phyloP scores from a whole-genome alignment of 1,140 invertebrate species.

The Euwallacea fornicatus region DNA sequence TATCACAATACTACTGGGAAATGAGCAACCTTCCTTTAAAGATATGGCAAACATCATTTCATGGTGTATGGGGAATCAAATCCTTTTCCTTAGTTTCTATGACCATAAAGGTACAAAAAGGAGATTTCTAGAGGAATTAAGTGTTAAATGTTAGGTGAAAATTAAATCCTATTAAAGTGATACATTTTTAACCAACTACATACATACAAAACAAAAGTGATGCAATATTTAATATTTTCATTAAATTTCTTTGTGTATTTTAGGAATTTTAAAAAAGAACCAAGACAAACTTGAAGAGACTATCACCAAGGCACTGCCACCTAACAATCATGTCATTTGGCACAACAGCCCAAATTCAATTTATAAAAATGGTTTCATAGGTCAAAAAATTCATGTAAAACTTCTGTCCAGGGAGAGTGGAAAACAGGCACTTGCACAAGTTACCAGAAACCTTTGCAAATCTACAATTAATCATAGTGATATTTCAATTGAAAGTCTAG shows the following conservation, averaged over 20 bases:
- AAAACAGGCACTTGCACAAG: constrained; percentile 57
- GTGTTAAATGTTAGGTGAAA: too few relatives aligned
- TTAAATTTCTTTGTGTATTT: constrained; percentile 26
- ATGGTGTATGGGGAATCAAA: constrained; percentile 65
- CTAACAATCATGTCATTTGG: constrained; percentile 61
- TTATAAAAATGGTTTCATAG: constrained; percentile 60
- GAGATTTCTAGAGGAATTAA: too few relatives aligned
- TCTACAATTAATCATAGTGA: constrained; percentile 50
- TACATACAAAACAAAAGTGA: neutral
- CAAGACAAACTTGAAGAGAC: constrained; percentile 59
- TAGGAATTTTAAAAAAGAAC: constrained; percentile 61
- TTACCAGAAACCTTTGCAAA: constrained; percentile 52
- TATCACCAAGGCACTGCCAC: constrained; percentile 56
- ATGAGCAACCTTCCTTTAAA: constrained; percentile 54
- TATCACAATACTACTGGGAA: constrained; percentile 58
- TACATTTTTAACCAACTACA: too few relatives aligned
- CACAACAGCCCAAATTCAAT: constrained; percentile 55
- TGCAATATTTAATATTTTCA: constrained; percentile 3
- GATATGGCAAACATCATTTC: constrained; percentile 63
- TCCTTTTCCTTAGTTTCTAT: constrained; percentile 69
- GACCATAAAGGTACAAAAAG: constrained; percentile 65
- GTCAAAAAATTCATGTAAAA: constrained; percentile 56
- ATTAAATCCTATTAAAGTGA: too few relatives aligned
- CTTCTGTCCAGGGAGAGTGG: constrained; percentile 59
- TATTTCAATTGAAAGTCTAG: constrained; percentile 52